A percentile compares a stretch with the other conserved stretches of the same genome.
phyloP scores from a whole-genome alignment of 1,140 invertebrate genomes.

The Hyphantria cunea region DNA sequence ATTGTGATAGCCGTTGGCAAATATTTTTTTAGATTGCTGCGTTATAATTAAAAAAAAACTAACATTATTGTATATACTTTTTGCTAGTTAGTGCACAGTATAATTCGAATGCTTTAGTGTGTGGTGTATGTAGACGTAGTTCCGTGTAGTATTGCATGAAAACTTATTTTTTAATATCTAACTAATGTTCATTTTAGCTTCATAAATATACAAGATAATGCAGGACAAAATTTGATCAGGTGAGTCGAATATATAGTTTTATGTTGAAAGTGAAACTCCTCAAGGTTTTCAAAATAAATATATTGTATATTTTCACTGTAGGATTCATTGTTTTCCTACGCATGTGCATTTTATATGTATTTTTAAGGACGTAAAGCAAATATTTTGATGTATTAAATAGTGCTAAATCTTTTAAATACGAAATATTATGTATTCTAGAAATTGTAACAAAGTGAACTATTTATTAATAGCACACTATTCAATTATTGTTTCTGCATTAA shows the following conservation, averaged over 20 bases:
- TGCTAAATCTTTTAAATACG: too few relatives aligned
- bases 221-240: background rate
- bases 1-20: conserved; percentile 68
- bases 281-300: too few relatives aligned
- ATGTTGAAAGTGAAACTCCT: too few relatives aligned
- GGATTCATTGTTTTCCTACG: too few relatives aligned
- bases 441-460: too few relatives aligned
- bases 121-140: conserved; percentile 18
- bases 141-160: conserved; percentile 45
- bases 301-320: too few relatives aligned
- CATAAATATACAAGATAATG: conserved; percentile 1
- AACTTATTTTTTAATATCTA: conserved; percentile 24
- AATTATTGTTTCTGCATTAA: background rate
- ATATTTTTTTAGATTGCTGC: conserved; percentile 65
- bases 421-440: too few relatives aligned
- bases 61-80: conserved; percentile 28
- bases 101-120: conserved; percentile 29
- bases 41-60: conserved; percentile 51
- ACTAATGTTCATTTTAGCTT: conserved; percentile 15
- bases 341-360: too few relatives aligned
- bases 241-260: too few relatives aligned
- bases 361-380: too few relatives aligned
- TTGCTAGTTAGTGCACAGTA: conserved; percentile 25
- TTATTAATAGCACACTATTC: too few relatives aligned
- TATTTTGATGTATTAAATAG: too few relatives aligned